Evolutionary conservation across 2,797 vertebrate species (phyloP).

Genomic region (Anabacerthia variegaticeps): DNA sequence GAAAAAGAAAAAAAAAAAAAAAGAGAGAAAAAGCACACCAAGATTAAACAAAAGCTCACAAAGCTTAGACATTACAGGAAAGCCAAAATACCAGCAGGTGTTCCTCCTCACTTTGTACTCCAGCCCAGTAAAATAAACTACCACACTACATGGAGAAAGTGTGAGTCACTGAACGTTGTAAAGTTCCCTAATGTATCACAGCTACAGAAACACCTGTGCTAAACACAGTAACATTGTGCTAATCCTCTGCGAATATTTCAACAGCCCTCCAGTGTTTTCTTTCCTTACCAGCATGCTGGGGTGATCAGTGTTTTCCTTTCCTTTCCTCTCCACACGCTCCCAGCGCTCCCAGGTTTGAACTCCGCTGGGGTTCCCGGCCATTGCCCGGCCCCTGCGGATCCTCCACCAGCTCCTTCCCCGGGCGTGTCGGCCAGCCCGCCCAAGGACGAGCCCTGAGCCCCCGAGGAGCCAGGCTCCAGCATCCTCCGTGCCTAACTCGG

Average conservation of each 20-base stretch:
- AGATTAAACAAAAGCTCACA: conserved; percentile 24
- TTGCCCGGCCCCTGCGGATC: fast-evolving
- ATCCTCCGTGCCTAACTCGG: fast-evolving
- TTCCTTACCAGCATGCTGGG: neutral
- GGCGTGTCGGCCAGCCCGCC: fast-evolving
- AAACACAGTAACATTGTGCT: conserved; percentile 59
- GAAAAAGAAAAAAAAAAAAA: neutral
- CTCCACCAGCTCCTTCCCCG: neutral
- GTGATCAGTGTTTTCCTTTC: neutral
- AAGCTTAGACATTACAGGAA: conserved; percentile 18
- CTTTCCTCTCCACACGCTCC: neutral
- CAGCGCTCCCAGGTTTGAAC: neutral
- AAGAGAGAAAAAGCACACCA: neutral
- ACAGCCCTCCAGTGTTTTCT: conserved; percentile 26
- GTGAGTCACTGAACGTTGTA: conserved; percentile 38
- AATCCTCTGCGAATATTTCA: conserved; percentile 51
- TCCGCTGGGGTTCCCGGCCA: neutral
- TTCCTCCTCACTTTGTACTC: conserved; percentile 25
- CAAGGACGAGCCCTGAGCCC: neutral
- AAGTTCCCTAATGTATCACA: conserved; percentile 57
- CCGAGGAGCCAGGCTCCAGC: neutral
- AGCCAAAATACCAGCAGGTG: conserved; percentile 45
- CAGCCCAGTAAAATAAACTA: conserved; percentile 64
- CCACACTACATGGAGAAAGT: conserved; percentile 34
- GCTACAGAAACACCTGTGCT: conserved; percentile 59